Base-by-base conservation (phyloP, 2,888 invertebrate genomes). In the Bruchidius siliquastri region DNA sequence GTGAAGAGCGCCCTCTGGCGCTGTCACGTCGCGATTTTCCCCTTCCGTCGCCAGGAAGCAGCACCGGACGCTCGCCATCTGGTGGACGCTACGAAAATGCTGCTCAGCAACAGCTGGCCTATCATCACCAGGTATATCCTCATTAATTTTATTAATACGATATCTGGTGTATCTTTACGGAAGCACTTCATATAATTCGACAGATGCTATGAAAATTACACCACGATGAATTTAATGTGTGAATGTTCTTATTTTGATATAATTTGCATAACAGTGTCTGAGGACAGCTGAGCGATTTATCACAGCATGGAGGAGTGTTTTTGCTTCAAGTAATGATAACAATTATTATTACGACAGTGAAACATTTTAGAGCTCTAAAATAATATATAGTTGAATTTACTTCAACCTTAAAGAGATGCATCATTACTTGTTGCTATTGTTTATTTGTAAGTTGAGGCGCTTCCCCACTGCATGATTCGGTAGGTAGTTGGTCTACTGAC, bases 21-120 rank as follows among this genome's bases (percentile, higher is more conserved):
- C 84, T 89, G 86, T 85, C 89, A 85, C 86, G 90, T 86, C 80
- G 90, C 86, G 82, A 87, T 86, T 83, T 83, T 80, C 82, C 89
- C 86, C 86, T 78, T 84, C 85, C 78, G 82, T 88, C 76, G 85
- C 89, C 80, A 77, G 89, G 80, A 83, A 88, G 81, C 88, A 90
- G 76, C 87, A 90, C 86, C 88, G 49, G 49, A 3, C 90, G 89
- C 88, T 91, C 85, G 89, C 91, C 84, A 22, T 90, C 90, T 21
- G 89, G 87, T 74, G 88, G 89, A 68, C 88, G 83, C 73, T 76
- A 79, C 70, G 80, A 80, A 30, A 81, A 77, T 20, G 10, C 71
- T 21, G 71, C 67, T 10, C 67, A 67, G 67, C 66, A 67, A 18
- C 80, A 79, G 69, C 73, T 79, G 22, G 76, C 77, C 70, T 83